Percentiles rank a stretch among this genome's conserved stretches.
Conservation (phyloP, 2,113 vertebrate species). For the Merops nubicus region DNA sequence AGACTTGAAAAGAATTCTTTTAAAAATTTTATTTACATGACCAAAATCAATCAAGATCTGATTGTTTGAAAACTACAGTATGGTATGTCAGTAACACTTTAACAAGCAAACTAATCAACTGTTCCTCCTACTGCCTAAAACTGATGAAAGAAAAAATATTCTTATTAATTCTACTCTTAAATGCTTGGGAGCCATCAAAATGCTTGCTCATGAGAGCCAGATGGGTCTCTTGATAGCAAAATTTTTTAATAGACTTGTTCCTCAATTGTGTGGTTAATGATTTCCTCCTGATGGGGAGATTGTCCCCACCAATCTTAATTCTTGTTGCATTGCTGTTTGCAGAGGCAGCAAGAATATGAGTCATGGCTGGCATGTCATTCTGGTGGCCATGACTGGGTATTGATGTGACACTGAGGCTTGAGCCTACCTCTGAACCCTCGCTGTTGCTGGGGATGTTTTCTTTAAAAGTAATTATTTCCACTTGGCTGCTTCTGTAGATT, state of each 20-base stretch:
- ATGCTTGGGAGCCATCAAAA: neutral
- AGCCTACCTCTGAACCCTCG: accelerated
- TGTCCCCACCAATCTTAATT: neutral
- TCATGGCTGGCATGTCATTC: neutral
- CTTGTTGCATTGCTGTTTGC: neutral
- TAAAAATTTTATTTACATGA: slow-evolving; percentile 34
- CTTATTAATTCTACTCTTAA: slow-evolving; percentile 29
- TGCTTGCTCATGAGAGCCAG: neutral
- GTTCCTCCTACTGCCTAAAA: neutral
- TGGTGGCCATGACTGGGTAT: neutral
- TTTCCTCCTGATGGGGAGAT: neutral
- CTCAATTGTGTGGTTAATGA: neutral
- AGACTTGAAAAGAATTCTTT: slow-evolving; percentile 26
- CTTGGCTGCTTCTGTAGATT: neutral
- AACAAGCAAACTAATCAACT: slow-evolving; percentile 44
- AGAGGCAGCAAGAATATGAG: neutral
- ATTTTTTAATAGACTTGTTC: neutral
- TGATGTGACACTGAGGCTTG: neutral
- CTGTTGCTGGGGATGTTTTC: neutral
- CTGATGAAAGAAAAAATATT: neutral
- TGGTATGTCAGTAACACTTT: neutral
- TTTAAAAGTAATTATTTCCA: neutral
- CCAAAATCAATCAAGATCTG: slow-evolving; percentile 38
- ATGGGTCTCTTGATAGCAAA: neutral
- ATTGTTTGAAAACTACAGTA: slow-evolving; percentile 38